These are phyloP conservation scores for Fregetta grallaria DNA, from an alignment of 2,113 vertebrate species.

Conservation along the genomic window DNA sequence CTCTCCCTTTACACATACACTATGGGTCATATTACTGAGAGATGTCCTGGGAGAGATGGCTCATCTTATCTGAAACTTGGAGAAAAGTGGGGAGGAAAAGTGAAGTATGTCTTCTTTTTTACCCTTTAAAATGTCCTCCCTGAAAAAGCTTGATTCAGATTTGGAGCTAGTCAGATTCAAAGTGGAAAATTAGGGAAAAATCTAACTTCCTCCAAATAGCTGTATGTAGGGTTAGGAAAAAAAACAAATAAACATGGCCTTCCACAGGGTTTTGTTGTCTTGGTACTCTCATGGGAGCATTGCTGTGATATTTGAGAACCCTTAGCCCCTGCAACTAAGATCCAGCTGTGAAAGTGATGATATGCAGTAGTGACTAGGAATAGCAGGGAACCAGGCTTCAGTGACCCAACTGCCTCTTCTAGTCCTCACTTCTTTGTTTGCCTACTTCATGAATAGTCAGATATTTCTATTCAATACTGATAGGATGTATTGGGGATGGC, in stretches of 20 bases:
- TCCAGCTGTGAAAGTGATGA: constrained; percentile 11
- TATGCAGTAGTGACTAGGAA: background rate
- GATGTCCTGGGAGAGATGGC: background rate
- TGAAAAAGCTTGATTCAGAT: background rate
- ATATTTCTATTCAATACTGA: background rate
- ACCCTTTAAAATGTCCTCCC: background rate
- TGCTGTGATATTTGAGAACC: constrained; percentile 7
- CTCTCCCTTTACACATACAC: background rate
- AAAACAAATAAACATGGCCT: background rate
- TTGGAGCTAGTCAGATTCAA: background rate
- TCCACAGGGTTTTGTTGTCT: background rate
- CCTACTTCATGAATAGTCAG: background rate
- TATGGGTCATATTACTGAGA: background rate
- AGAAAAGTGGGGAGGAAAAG: background rate
- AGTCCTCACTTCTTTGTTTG: background rate
- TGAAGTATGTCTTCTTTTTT: background rate
- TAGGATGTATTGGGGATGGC: background rate
- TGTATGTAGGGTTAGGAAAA: background rate
- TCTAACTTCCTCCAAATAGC: background rate
- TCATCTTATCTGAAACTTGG: background rate
- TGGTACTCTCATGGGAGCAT: background rate
- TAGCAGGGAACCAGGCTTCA: background rate
- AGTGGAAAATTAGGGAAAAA: background rate
- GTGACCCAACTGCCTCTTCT: background rate
- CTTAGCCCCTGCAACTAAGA: background rate